Conservation (phyloP, 1,140 invertebrate genomes). For the Aphelenchoides besseyi region DNA sequence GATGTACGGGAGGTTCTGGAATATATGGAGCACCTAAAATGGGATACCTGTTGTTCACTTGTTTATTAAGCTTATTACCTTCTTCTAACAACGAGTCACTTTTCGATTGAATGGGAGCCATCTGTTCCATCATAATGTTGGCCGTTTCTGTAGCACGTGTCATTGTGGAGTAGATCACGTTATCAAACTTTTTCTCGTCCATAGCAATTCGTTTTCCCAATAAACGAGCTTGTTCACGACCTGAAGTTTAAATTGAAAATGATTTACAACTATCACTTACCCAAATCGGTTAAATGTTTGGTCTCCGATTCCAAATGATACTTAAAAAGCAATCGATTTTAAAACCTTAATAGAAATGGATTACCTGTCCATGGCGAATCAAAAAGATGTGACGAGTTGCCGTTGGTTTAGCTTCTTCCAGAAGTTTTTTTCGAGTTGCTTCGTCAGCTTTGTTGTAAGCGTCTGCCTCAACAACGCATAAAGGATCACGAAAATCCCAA, state of each 20-base stretch:
- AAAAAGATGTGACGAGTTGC: conserved; percentile 79
- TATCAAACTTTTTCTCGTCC: conserved; percentile 46
- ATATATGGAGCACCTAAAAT: conserved; percentile 82
- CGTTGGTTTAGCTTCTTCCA: conserved; percentile 68
- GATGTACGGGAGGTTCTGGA: conserved; percentile 79
- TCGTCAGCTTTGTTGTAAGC: conserved; percentile 46
- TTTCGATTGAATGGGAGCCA: conserved; percentile 23
- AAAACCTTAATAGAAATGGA: conserved; percentile 30
- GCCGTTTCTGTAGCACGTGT: conserved; percentile 84
- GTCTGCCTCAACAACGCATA: conserved; percentile 34
- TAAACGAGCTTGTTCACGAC: conserved; percentile 53
- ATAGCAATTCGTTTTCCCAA: conserved; percentile 52
- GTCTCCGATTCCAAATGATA: conserved; percentile 53
- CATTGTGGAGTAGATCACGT: conserved; percentile 76
- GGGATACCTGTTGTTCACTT: too few species aligned
- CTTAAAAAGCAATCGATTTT: conserved; percentile 24
- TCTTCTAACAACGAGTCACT: conserved; percentile 73
- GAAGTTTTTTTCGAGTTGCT: conserved; percentile 47
- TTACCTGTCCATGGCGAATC: conserved; percentile 86
- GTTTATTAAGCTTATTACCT: too few species aligned
- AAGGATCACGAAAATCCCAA: conserved; percentile 55
- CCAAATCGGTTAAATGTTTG: conserved; percentile 48
- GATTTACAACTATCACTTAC: not conserved
- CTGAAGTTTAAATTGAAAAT: conserved; percentile 37
- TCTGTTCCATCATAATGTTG: conserved; percentile 73